Conservation (phyloP, 2,113 vertebrate genomes). For the Pteronura brasiliensis region DNA sequence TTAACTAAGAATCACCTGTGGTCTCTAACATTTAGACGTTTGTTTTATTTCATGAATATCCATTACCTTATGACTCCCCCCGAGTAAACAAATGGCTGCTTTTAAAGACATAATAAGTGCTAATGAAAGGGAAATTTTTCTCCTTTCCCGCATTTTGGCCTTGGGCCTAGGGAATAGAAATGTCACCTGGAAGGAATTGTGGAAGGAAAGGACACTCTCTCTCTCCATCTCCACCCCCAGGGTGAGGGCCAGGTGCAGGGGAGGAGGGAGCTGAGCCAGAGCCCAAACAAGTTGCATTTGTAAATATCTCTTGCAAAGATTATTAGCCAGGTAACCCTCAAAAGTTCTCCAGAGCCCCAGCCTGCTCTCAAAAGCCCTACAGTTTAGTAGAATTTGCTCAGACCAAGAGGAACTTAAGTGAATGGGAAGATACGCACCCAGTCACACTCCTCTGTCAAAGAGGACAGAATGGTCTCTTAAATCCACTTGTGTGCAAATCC, state of each 20-base stretch:
- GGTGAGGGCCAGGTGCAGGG: neutral
- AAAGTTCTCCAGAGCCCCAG: neutral
- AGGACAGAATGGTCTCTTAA: neutral
- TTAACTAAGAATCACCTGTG: neutral
- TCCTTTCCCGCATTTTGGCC: neutral
- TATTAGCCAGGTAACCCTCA: neutral
- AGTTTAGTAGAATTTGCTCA: neutral
- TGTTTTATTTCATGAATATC: neutral
- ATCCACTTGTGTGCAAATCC: neutral
- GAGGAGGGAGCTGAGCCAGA: accelerated
- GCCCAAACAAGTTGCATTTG: neutral
- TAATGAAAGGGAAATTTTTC: neutral
- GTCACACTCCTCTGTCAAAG: neutral
- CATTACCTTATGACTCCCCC: neutral
- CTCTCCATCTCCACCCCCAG: neutral
- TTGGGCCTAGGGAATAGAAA: neutral
- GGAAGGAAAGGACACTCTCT: neutral
- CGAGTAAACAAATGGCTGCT: neutral
- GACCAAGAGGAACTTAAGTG: neutral
- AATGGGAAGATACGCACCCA: neutral
- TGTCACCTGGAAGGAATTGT: neutral
- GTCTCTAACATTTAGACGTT: neutral
- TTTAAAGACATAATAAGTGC: neutral
- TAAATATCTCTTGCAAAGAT: neutral
- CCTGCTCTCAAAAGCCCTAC: neutral